phyloP scores from a whole-genome alignment of 2,888 invertebrate genomes.

The Cepaea hortensis region DNA sequence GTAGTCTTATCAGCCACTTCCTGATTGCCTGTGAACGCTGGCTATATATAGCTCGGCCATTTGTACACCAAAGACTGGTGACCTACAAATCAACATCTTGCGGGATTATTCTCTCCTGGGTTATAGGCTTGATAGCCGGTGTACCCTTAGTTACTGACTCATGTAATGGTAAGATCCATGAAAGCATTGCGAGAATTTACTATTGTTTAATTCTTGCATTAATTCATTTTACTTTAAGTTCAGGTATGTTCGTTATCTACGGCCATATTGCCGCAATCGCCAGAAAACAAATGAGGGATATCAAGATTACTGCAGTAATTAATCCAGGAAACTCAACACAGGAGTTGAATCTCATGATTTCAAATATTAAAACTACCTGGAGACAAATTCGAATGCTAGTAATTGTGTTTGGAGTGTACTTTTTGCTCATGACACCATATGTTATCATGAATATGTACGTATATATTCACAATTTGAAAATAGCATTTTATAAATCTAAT shows the following conservation, averaged over 20 bases:
- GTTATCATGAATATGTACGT: not conserved
- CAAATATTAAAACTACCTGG: not conserved
- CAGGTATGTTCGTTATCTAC: not conserved
- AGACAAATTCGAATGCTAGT: slow-evolving; percentile 19
- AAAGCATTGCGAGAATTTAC: not conserved
- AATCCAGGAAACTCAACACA: not conserved
- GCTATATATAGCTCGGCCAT: slow-evolving; percentile 28
- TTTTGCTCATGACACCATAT: not conserved
- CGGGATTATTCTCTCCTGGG: not conserved
- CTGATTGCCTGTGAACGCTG: not conserved
- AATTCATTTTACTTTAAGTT: not conserved
- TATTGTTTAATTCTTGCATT: not conserved
- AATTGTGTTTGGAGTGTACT: not conserved
- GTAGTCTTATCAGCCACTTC: not conserved
- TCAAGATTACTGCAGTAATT: not conserved
- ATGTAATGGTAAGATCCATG: not conserved
- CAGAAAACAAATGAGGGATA: not conserved
- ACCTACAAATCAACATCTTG: not conserved
- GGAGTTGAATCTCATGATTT: not conserved
- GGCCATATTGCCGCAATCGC: slow-evolving; percentile 3
- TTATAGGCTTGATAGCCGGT: not conserved
- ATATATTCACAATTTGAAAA: not conserved
- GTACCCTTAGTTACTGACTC: not conserved
- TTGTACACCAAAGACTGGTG: not conserved
- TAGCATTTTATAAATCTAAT: too few species aligned